A percentile compares a stretch with the other conserved stretches of the same genome.
phyloP scores from a whole-genome alignment of 2,888 invertebrate species.

The Drosophila aldrichi region DNA sequence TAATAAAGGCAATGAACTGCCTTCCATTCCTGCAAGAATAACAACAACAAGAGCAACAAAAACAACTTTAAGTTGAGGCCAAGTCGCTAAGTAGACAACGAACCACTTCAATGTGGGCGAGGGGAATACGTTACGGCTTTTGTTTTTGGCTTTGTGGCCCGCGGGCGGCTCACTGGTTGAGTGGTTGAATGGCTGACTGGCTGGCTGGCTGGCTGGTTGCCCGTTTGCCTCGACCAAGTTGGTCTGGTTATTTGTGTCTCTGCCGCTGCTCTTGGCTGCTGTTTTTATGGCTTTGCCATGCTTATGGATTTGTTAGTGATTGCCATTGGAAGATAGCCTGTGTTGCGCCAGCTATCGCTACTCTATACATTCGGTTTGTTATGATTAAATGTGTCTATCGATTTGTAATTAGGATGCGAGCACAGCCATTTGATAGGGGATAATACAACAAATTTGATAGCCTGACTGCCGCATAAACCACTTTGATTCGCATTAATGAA shows the following conservation, averaged over 20 bases:
- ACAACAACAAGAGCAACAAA: conserved; percentile 9
- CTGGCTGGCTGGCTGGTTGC: conserved; percentile 18
- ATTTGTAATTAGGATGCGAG: conserved; percentile 59
- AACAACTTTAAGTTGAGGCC: conserved; percentile 38
- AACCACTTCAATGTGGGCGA: conserved; percentile 37
- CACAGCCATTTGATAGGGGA: conserved; percentile 26
- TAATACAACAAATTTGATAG: conserved; percentile 43
- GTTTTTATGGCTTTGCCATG: conserved; percentile 75
- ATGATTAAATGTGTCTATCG: conserved; percentile 70
- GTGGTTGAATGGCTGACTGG: conserved; percentile 11
- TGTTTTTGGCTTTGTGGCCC: conserved; percentile 20
- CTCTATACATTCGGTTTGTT: conserved; percentile 30
- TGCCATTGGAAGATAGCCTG: conserved; percentile 65
- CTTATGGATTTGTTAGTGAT: conserved; percentile 77
- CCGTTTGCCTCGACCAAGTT: conserved; percentile 29
- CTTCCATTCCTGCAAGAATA: conserved; percentile 32
- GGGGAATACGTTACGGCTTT: conserved; percentile 16
- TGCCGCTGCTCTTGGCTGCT: conserved; percentile 31
- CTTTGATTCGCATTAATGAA: conserved; percentile 36
- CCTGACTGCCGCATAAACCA: conserved; percentile 35
- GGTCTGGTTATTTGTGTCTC: conserved; percentile 57
- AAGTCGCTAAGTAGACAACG: conserved; percentile 56
- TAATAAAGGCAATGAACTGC: conserved; percentile 73
- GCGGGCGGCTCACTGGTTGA: conserved; percentile 23
- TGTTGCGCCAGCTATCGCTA: conserved; percentile 29